Conservation (phyloP, 2,113 vertebrate genomes). For the Hemiscyllium ocellatum region DNA sequence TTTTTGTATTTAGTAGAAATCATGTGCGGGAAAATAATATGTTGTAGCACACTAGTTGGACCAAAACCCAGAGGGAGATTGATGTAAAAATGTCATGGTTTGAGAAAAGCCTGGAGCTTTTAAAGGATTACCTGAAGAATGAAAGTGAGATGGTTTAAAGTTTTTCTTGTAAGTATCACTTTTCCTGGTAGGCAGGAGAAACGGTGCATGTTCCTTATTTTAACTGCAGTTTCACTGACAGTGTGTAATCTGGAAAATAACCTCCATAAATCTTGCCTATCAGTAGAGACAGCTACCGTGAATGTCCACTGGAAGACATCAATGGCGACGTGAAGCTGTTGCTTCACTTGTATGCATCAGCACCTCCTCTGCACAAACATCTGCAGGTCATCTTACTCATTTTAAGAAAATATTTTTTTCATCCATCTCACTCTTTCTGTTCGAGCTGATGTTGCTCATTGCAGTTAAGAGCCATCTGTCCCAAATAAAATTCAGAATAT, state of each 20-base stretch:
- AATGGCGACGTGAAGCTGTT: constrained; percentile 61
- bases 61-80: constrained; percentile 48
- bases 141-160: neutral
- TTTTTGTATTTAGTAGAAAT: constrained; percentile 48
- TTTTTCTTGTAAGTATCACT: constrained; percentile 37
- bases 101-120: constrained; percentile 46
- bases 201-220: constrained; percentile 40
- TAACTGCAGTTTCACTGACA: constrained; percentile 47
- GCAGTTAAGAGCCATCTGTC: constrained; percentile 79
- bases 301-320: constrained; percentile 61
- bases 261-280: constrained; percentile 55
- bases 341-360: constrained; percentile 62
- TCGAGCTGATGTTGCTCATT: constrained; percentile 69
- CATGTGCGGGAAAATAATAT: constrained; percentile 45
- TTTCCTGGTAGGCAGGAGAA: constrained; percentile 40
- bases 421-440: constrained; percentile 47
- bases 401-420: constrained; percentile 74
- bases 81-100: constrained; percentile 49
- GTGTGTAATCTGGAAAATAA: constrained; percentile 57
- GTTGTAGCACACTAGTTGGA: constrained; percentile 47
- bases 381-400: constrained; percentile 76
- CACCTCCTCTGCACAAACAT: constrained; percentile 74
- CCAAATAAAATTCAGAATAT: constrained; percentile 64
- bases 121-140: constrained; percentile 41
- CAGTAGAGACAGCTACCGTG: constrained; percentile 51